These are phyloP conservation scores for Dendroctonus valens DNA, from an alignment of 1,140 invertebrate genomes.

Conservation along the genomic window DNA sequence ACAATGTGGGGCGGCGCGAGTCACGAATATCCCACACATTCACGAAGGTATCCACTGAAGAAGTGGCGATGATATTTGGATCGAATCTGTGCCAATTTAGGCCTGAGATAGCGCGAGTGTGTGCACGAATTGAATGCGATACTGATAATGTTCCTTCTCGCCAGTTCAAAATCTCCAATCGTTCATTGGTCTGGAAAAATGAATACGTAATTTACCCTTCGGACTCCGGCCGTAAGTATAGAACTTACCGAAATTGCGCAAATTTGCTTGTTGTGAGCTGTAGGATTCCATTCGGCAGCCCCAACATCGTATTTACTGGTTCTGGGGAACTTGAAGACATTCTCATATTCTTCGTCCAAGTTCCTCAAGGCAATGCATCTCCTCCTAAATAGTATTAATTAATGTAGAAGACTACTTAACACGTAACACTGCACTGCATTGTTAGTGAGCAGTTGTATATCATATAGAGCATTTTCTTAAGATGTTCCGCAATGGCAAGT, in stretches of 20 bases:
- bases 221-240: background rate
- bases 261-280: slow-evolving; percentile 69
- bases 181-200: slow-evolving; percentile 72
- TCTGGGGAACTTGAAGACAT: slow-evolving; percentile 74
- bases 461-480: background rate
- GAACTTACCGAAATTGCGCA: slow-evolving; percentile 85
- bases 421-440: too few species aligned
- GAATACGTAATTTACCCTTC: background rate
- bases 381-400: slow-evolving; percentile 55
- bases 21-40: slow-evolving; percentile 92
- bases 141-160: slow-evolving; percentile 65
- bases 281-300: slow-evolving; percentile 89
- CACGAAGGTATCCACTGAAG: slow-evolving; percentile 91
- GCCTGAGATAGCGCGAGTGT: slow-evolving; percentile 87
- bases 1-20: slow-evolving; percentile 73
- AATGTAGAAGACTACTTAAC: background rate
- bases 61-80: slow-evolving; percentile 85
- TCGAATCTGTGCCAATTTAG: slow-evolving; percentile 91
- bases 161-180: slow-evolving; percentile 81
- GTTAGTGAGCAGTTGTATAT: too few species aligned
- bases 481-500: background rate
- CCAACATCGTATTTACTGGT: slow-evolving; percentile 94
- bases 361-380: slow-evolving; percentile 78
- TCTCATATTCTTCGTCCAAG: slow-evolving; percentile 67
- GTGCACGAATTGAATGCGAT: slow-evolving; percentile 73